Percentiles rank a stretch among this genome's conserved stretches.
Evolutionary conservation across 2,797 vertebrate species (phyloP).

Genomic region (Platalea minor): DNA sequence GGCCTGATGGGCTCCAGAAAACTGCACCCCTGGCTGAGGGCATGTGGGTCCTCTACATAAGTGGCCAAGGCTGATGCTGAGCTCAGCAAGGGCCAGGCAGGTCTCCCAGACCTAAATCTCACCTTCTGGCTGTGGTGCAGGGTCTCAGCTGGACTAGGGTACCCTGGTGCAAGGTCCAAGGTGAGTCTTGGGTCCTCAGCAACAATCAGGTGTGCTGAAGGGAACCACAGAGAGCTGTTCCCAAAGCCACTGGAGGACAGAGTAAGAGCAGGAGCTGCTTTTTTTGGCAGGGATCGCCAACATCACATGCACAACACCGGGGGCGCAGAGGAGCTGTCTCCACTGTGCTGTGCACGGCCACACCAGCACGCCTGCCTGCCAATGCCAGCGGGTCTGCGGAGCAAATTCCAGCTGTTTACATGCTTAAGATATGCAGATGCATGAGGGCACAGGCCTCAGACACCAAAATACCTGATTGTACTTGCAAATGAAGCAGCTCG

Average conservation of each 20-base stretch:
- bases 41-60: not conserved
- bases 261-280: not conserved
- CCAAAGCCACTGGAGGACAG: not conserved
- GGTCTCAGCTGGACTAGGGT: not conserved
- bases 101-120: not conserved
- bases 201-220: not conserved
- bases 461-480: not conserved
- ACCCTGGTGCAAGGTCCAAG: rapidly evolving
- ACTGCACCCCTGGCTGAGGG: not conserved
- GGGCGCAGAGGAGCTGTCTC: not conserved
- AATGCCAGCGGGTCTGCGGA: rapidly evolving
- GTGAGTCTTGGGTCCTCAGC: not conserved
- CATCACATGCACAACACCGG: rapidly evolving
- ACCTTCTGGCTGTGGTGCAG: not conserved
- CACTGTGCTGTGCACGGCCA: rapidly evolving
- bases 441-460: not conserved
- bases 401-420: not conserved
- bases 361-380: not conserved
- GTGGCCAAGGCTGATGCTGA: not conserved
- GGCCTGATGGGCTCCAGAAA: not conserved
- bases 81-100: rapidly evolving
- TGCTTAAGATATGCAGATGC: not conserved
- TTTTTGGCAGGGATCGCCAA: not conserved
- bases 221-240: not conserved
- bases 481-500: conserved; percentile 39